phyloP scores from a whole-genome alignment of 1,140 invertebrate species.

The Oscheius sp. region DNA sequence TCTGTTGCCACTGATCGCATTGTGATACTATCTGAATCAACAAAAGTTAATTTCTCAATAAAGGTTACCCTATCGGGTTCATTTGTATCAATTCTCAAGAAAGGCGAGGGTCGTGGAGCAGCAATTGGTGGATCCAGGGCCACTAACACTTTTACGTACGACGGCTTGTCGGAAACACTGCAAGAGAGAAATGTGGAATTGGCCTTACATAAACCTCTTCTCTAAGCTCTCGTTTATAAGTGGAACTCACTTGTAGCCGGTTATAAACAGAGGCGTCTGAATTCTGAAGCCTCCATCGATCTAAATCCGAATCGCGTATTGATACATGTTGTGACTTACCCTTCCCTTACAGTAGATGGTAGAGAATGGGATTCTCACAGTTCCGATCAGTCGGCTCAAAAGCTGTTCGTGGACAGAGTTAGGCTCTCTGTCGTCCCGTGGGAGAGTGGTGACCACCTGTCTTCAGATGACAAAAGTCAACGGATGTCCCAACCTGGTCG shows the following conservation, averaged over 20 bases:
- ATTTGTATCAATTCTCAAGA: neutral
- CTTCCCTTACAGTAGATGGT: neutral
- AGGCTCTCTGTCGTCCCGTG: neutral
- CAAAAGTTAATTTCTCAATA: neutral
- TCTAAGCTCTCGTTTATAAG: neutral
- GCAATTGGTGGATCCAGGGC: neutral
- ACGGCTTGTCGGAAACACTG: neutral
- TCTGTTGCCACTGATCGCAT: neutral
- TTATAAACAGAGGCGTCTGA: neutral
- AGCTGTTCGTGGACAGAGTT: conserved; percentile 5
- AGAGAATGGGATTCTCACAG: neutral
- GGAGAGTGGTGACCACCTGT: neutral
- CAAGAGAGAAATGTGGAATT: neutral
- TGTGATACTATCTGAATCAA: neutral
- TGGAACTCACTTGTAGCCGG: neutral
- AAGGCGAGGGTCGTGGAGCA: neutral
- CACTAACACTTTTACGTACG: neutral
- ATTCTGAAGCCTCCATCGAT: neutral
- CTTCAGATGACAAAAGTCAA: neutral
- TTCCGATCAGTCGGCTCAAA: neutral
- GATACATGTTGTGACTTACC: too few species aligned
- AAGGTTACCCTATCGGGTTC: neutral
- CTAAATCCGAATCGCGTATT: too few species aligned
- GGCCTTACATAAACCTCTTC: neutral
- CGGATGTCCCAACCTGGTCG: neutral